phyloP scores from a whole-genome alignment of 2,113 vertebrate species.

The Crotalus tigris region DNA sequence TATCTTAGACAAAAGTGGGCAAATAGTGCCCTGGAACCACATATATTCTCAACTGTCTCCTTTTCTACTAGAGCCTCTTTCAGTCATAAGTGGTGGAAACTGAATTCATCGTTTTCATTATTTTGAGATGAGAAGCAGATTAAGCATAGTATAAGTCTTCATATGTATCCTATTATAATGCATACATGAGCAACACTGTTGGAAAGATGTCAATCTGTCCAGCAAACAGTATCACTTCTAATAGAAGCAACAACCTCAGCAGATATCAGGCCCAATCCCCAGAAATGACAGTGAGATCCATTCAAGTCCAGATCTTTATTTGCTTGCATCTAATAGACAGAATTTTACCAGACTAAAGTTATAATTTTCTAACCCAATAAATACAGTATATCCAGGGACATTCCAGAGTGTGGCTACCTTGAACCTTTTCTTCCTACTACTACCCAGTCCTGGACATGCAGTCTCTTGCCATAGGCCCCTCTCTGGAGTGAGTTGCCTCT shows the following conservation, averaged over 20 bases:
- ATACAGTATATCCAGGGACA: too few relatives aligned
- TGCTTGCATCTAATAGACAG: too few relatives aligned
- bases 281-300: too few relatives aligned
- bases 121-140: neutral
- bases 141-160: neutral
- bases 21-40: neutral
- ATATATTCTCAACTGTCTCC: neutral
- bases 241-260: neutral
- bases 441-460: too few relatives aligned
- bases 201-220: neutral
- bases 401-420: too few relatives aligned
- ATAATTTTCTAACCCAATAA: too few relatives aligned
- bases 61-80: neutral
- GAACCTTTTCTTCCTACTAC: too few relatives aligned
- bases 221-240: neutral
- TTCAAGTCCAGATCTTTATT: too few relatives aligned
- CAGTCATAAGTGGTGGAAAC: neutral
- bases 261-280: too few relatives aligned
- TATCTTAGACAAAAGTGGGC: neutral
- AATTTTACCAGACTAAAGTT: too few relatives aligned
- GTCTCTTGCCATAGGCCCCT: too few relatives aligned
- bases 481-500: too few relatives aligned
- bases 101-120: neutral
- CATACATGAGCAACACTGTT: neutral
- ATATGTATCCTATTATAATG: neutral